These are phyloP conservation scores for Albula goreensis DNA, from an alignment of 2,113 vertebrate species.

Conservation along the genomic window DNA sequence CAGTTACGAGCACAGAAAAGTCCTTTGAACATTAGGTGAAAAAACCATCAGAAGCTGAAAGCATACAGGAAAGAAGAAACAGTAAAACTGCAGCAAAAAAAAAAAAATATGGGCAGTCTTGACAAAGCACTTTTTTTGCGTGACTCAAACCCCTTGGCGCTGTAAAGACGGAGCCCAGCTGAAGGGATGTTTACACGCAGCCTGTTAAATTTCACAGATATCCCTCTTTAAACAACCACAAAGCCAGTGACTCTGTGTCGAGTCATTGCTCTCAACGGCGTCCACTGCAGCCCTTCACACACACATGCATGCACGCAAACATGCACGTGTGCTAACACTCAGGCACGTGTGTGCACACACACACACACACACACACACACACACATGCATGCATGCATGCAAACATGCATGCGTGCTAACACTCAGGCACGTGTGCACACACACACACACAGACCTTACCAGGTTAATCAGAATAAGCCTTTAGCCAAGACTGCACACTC, in stretches of 20 bases:
- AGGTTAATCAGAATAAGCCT: background rate
- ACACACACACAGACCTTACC: background rate
- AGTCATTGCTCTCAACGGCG: constrained; percentile 58
- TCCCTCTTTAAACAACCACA: constrained; percentile 50
- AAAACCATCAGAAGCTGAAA: background rate
- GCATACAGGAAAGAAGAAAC: background rate
- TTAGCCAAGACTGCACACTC: background rate
- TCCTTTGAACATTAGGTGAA: background rate
- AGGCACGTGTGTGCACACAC: background rate
- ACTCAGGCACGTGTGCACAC: background rate
- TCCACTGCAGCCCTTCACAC: constrained; percentile 35
- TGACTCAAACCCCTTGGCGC: constrained; percentile 9
- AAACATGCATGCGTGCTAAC: background rate
- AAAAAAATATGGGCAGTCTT: background rate
- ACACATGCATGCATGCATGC: background rate
- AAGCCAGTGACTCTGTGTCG: constrained; percentile 52
- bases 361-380: background rate
- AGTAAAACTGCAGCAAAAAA: background rate
- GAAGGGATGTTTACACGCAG: constrained; percentile 58
- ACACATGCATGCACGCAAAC: constrained; percentile 49
- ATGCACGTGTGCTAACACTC: background rate
- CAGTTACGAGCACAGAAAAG: background rate
- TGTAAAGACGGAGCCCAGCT: constrained; percentile 34
- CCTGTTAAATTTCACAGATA: constrained; percentile 59
- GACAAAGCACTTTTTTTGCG: background rate